Conservation (phyloP, 2,888 invertebrate genomes). For the Electrophaes corylata region DNA sequence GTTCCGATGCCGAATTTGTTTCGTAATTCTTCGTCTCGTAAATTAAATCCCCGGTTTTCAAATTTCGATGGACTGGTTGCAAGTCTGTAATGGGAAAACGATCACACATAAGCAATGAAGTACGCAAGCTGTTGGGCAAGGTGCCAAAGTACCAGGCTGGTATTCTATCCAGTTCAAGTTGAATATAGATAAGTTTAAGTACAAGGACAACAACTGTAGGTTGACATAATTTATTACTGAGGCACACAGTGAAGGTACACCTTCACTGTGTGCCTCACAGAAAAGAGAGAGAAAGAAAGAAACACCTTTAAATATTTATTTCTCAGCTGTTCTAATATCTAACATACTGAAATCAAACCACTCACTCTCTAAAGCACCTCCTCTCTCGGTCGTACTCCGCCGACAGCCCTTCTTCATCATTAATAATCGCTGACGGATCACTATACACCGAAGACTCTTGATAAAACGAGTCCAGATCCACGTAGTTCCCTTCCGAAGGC, state of each 20-base stretch:
- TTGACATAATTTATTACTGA: not conserved
- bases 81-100: conserved; percentile 51
- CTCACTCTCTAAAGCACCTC: conserved; percentile 76
- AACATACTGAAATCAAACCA: conserved; percentile 19
- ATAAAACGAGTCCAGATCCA: conserved; percentile 88
- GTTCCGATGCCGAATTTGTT: conserved; percentile 77
- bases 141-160: not conserved
- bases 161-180: not conserved
- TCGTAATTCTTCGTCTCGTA: conserved; percentile 74
- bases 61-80: conserved; percentile 66
- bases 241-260: too few species aligned
- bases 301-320: too few species aligned
- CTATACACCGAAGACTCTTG: conserved; percentile 85
- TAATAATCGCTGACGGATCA: conserved; percentile 79
- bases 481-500: conserved; percentile 86
- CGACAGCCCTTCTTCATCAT: conserved; percentile 77
- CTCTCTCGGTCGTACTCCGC: conserved; percentile 78
- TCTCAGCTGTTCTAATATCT: not conserved
- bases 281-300: too few species aligned
- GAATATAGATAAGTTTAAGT: not conserved
- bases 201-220: not conserved
- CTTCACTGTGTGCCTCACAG: too few species aligned
- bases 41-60: conserved; percentile 73
- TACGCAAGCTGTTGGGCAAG: not conserved
- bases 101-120: not conserved